Base-by-base conservation (phyloP, 2,888 invertebrate species). In the Leptinotarsa haldemani region DNA sequence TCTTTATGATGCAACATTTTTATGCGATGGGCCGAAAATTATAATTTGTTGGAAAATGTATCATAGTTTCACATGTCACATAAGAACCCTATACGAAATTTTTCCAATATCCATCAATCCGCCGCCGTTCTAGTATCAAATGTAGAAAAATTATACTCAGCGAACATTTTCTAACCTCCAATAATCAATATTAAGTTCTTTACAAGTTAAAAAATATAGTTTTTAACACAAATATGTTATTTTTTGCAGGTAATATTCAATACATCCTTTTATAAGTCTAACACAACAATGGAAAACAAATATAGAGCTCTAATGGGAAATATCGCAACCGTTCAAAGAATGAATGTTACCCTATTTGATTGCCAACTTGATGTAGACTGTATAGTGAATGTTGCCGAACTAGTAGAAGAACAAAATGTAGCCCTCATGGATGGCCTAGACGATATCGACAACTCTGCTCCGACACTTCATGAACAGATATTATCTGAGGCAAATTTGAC, bases 331-430 rank as follows among this genome's bases (percentile, higher is more conserved):
- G 18, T 71, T 15, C 15, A 71, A 5, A 7, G n/a, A 30, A 46
- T 58, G 25, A 53, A 30, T 12, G 1, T 5, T 3, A 13, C 58
- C n/a, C 40, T 71, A 3, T 9, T 3, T 9, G 16, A 22, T 30
- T 71, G 71, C 67, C 5, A 18, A 18, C 61, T 61, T 13, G 61
- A 61, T 13, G 20, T 61, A n/a, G 67, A 48, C 13, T 71, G 71
- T 16, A 61, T 71, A 0, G 40, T 71, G 46, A n/a, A 61, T 18
- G 7, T 71, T 50, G n/a, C 67, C 4, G 30, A 56, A 12, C 18
- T 46, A 50, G 67, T 48, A 25, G 67, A 58, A 4, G 61, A 69
- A 20, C 20, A 46, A 7, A 58, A 46, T 67, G 9, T 53, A 40
- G 67, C 40, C 13, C 18, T 67, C 12, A 16, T 67, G 53, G 18